Conservation (phyloP, 2,113 vertebrate genomes). For the Lepus americanus region DNA sequence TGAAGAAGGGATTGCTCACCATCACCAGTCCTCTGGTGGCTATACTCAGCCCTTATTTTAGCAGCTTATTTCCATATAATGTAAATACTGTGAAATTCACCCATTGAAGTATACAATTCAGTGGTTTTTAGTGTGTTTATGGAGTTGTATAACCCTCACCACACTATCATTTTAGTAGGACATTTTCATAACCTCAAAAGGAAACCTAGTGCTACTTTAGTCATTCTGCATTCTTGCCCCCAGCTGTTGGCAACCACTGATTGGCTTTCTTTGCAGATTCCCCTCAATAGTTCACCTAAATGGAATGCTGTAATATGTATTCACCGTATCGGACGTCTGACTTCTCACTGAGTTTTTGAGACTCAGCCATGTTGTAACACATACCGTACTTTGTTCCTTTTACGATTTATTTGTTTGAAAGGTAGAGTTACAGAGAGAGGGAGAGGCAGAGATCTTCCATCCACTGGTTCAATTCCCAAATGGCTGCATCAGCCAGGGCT, state of each 20-base stretch:
- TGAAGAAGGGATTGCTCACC: neutral
- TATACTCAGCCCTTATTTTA: neutral
- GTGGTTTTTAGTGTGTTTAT: neutral
- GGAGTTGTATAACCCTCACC: neutral
- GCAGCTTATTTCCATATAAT: neutral
- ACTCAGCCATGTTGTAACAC: neutral
- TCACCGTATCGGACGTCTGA: neutral
- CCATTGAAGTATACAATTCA: slow-evolving; percentile 13
- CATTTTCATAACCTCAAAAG: neutral
- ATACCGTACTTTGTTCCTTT: neutral
- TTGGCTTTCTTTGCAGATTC: slow-evolving; percentile 8
- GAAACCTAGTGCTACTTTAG: neutral
- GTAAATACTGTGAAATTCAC: neutral
- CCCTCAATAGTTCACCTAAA: neutral
- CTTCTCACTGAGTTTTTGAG: neutral
- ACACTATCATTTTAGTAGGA: slow-evolving; percentile 22
- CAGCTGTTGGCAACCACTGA: neutral
- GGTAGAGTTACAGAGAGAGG: no score
- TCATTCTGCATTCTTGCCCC: neutral
- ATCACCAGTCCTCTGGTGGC: neutral
- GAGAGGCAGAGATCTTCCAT: no score
- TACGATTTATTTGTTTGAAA: no score
- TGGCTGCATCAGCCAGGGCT: no score
- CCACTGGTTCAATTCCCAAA: no score
- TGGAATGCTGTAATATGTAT: neutral